phyloP scores from a whole-genome alignment of 2,888 invertebrate genomes.

The Dastarcus helophoroides region DNA sequence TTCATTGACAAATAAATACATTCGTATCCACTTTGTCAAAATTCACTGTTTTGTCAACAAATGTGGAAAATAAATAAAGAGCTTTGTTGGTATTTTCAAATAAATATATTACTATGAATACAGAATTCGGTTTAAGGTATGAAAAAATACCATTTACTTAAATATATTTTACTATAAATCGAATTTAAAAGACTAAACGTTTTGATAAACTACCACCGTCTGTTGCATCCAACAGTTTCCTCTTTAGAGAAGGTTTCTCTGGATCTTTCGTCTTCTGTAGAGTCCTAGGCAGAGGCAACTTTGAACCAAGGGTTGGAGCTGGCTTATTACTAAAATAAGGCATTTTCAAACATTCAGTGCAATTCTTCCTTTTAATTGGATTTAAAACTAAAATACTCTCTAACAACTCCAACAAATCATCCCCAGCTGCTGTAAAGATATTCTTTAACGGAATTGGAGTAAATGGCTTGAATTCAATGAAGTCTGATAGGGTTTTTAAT shows the following conservation, averaged over 20 bases:
- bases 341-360: constrained; percentile 78
- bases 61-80: no score
- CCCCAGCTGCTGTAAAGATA: constrained; percentile 91
- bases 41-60: no score
- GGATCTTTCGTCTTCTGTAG: constrained; percentile 41
- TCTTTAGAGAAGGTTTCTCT: constrained; percentile 60
- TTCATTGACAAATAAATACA: no score
- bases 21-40: no score
- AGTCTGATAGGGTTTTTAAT: constrained; percentile 72
- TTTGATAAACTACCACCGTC: constrained; percentile 60
- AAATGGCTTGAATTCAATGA: constrained; percentile 81
- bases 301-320: constrained; percentile 71
- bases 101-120: no score
- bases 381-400: constrained; percentile 67
- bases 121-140: no score
- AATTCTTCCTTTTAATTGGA: constrained; percentile 71
- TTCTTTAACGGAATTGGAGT: constrained; percentile 74
- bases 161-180: no score
- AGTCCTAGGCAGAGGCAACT: constrained; percentile 66
- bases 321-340: constrained; percentile 87
- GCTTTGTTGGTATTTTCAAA: no score
- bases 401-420: constrained; percentile 78
- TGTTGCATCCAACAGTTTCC: constrained; percentile 60
- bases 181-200: constrained; percentile 48
- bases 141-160: no score